These are phyloP conservation scores for Raja brachyura DNA, from an alignment of 2,113 vertebrate species.

Conservation along the genomic window DNA sequence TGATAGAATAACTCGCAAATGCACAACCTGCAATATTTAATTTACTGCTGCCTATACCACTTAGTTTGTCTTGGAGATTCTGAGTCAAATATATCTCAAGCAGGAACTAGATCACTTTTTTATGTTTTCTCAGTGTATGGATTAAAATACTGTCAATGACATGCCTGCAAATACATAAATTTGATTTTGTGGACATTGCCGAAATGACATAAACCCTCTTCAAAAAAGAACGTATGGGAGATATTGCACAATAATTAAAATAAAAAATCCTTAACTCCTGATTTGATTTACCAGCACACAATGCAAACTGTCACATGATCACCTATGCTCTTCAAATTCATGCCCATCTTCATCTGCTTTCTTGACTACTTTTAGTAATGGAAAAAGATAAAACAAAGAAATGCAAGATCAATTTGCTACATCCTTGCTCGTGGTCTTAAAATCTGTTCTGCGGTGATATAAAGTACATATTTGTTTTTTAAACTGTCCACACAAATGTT, in stretches of 20 bases:
- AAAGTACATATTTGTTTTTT: neutral
- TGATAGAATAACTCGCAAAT: neutral
- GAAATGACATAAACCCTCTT: neutral
- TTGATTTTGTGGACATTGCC: neutral
- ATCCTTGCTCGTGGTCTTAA: neutral
- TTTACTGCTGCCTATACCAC: neutral
- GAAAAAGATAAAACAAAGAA: neutral
- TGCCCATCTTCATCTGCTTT: too few relatives aligned
- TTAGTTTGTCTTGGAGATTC: neutral
- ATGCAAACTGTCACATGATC: neutral
- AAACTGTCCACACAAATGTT: neutral
- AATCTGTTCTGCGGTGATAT: neutral
- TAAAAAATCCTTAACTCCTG: too few relatives aligned
- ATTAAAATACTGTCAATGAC: neutral
- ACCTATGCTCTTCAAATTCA: neutral
- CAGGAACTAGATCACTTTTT: neutral
- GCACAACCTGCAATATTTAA: neutral
- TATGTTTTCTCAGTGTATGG: neutral
- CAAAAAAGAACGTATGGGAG: neutral
- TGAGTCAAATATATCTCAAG: neutral
- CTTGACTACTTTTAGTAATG: neutral
- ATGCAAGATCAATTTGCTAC: neutral
- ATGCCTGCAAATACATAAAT: neutral
- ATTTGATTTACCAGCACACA: neutral
- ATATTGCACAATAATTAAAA: neutral